phyloP scores from a whole-genome alignment of 2,113 vertebrate species.

The Sylvicapra grimmia region DNA sequence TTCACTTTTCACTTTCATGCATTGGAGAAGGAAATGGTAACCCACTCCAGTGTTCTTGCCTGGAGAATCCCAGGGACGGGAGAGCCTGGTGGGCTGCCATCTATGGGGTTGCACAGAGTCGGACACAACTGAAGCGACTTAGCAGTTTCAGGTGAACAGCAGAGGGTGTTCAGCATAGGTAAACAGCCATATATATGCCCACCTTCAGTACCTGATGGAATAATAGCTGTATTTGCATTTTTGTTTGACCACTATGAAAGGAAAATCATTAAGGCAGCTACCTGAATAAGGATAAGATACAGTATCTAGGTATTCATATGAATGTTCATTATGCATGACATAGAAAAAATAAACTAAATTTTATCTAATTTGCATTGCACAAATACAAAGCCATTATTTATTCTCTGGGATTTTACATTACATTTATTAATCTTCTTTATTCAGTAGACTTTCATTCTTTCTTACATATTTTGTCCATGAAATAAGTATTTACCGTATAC shows the following conservation, averaged over 20 bases:
- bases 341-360: neutral
- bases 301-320: neutral
- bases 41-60: too few relatives aligned
- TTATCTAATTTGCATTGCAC: neutral
- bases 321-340: neutral
- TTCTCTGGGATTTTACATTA: neutral
- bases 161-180: neutral
- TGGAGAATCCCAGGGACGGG: too few relatives aligned
- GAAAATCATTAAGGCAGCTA: neutral
- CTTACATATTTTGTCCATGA: slow-evolving; percentile 29
- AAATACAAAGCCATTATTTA: neutral
- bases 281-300: neutral
- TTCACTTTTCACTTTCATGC: too few relatives aligned
- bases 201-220: neutral
- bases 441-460: neutral
- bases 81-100: too few relatives aligned
- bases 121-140: too few relatives aligned
- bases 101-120: too few relatives aligned
- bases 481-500: neutral
- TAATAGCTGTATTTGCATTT: neutral
- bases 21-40: too few relatives aligned
- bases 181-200: neutral
- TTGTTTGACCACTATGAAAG: neutral
- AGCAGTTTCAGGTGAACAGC: neutral
- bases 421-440: slow-evolving; percentile 5